Base-by-base conservation (phyloP, 2,113 vertebrate genomes). In the Fregetta grallaria region DNA sequence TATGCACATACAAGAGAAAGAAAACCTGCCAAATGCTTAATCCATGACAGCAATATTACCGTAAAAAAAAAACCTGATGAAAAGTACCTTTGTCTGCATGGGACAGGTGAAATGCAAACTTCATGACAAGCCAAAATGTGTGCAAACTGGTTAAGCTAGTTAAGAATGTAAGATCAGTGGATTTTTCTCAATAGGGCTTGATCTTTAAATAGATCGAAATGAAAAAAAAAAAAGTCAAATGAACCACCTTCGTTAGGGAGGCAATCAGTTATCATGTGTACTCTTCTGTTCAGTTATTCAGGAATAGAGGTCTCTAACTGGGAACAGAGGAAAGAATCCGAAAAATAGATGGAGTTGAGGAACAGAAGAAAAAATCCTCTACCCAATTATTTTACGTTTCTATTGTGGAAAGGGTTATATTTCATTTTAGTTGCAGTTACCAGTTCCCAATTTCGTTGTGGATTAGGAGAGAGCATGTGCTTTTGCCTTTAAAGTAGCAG, bases 101-200 rank as follows among this genome's bases (percentile, higher is more conserved):
- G 98, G 97, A 98, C 98, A 99, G 98, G 98, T 98, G 98, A 99
- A 98, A 97, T 90, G 87, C 65, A 97, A 94, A 97, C 97, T 95
- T 92, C 93, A 90, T 98, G 98, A 98, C 98, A 98, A 94, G 96
- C 67, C 92, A 95, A 97, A 97, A 94, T 96, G 86, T 75, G 81
- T 88, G 86, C 90, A 97, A 93, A 96, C 97, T 97, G 97, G 87
- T 96, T 98, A 98, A 99, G 98, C 95, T 96, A 96, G 97, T 95
- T 95, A 98, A 98, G 98, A 98, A 98, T 96, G 92, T 82, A 77
- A 98, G 98, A 98, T 98, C 97, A 98, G 95, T 91, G 78, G 78
- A 88, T 98, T 97, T 98, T 97, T 97, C 94, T 98, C 78, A 86
- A 86, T 14, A 71, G 22, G 22, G 3, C 1, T 55, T 92, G 29